Evolutionary conservation across 2,797 vertebrate genomes (phyloP).

Genomic region (Petrocephalus sullivani): DNA sequence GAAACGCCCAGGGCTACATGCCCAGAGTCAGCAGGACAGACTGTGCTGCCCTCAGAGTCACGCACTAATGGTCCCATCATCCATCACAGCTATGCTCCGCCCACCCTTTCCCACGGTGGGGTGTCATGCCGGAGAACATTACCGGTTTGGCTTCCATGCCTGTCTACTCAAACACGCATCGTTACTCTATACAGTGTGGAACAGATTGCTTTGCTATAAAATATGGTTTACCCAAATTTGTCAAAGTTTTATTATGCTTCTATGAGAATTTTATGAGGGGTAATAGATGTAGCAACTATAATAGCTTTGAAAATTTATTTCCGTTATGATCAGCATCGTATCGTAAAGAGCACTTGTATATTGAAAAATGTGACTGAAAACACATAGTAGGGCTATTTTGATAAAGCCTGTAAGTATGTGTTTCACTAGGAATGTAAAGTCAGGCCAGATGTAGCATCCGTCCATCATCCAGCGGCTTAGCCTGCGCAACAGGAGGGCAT

Average conservation of each 20-base stretch:
- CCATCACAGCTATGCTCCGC: not conserved
- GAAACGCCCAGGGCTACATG: not conserved
- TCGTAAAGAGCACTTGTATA: not conserved
- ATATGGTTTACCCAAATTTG: not conserved
- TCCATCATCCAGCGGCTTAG: not conserved
- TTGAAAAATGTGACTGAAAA: too few relatives aligned
- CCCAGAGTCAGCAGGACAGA: not conserved
- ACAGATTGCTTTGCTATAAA: not conserved
- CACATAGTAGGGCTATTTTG: not conserved
- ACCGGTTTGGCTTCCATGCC: not conserved
- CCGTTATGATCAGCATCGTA: not conserved
- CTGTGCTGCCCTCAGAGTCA: not conserved
- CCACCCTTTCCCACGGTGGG: not conserved
- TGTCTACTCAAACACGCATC: not conserved
- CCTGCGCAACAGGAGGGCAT: not conserved
- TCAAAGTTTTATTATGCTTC: not conserved
- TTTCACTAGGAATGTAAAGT: not conserved
- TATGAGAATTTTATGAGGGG: not conserved
- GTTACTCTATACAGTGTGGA: constrained; percentile 2
- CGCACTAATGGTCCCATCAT: not conserved
- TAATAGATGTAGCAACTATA: not conserved
- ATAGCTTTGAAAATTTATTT: not conserved
- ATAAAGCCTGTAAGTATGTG: not conserved
- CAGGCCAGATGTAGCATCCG: not conserved
- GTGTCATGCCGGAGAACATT: not conserved